Base-by-base conservation (phyloP, 2,888 invertebrate species). In the Apodemia duryi region DNA sequence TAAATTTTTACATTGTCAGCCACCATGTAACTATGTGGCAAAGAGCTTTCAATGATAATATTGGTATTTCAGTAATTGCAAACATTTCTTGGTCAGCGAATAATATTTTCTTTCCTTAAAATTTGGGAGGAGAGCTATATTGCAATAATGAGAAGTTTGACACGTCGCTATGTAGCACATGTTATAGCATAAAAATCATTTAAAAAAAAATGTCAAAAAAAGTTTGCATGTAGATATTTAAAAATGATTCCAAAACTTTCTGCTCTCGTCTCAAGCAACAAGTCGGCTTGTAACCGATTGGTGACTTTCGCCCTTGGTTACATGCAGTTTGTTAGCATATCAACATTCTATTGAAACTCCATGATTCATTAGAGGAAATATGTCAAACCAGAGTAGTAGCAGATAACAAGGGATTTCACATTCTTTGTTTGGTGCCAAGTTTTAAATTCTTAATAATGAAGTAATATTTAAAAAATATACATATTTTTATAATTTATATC, bases 271-370 rank as follows among this genome's bases (percentile, higher is more conserved):
- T 82, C 78, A 74, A 76, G 73, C 67, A 72, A 82, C 88, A 91
- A 90, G 82, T 86, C 73, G 73, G 88, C 81, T 81, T 90, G 90
- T 88, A 89, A 89, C 89, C 81, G 88, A 91, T 85, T 70, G 81
- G 84, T 66, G 63, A 62, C 51, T 49, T 60, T 66, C 70, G 75
- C 85, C 84, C 88, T 91, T 86, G 89, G 90, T 90, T 91, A 90
- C 90, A 88, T 80, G 88, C 90, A 82, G 79, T 85, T 86, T 73
- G 79, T 73, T 78, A 72, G 80, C 78, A 80, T 83, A 79, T 82
- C 81, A 82, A 78, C 76, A 75, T 83, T 74, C 73, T 74, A 80
- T 77, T 77, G 78, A 83, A 77, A 78, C 82, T 85, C 82, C 70
- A 82, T 81, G 84, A 51, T 84, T 81, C 81, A 83, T 86, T 88